Conservation (phyloP, 2,797 vertebrate species). For the Sitta carolinensis region DNA sequence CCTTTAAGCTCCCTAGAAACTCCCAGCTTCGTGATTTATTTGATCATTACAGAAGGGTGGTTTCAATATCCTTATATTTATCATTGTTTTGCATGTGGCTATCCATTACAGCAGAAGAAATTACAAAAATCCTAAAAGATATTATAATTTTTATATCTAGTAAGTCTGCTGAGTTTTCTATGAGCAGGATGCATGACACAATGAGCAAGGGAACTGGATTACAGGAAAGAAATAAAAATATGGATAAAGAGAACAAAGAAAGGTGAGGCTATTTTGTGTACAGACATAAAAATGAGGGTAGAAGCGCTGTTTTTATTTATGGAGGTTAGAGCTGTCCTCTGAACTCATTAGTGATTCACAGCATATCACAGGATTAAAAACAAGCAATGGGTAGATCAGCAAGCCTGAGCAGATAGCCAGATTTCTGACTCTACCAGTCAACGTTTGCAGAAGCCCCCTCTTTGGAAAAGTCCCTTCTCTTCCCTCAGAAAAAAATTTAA, state of each 20-base stretch:
- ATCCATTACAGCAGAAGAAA: background rate
- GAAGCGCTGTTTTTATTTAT: background rate
- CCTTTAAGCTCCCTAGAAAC: background rate
- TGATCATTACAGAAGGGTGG: background rate
- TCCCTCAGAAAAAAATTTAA: background rate
- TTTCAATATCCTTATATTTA: background rate
- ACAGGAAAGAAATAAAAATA: background rate
- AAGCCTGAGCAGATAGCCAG: background rate
- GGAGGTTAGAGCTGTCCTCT: background rate
- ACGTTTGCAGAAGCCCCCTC: background rate
- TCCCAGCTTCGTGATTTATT: background rate
- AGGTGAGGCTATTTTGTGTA: background rate
- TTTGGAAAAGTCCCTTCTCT: background rate
- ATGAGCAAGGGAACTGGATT: background rate
- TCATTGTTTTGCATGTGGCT: background rate
- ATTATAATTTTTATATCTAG: background rate
- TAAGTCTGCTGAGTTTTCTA: constrained; percentile 2
- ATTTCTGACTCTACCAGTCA: background rate
- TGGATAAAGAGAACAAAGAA: background rate
- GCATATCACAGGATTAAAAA: background rate
- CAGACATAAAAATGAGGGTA: background rate
- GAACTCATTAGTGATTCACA: background rate
- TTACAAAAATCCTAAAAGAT: background rate
- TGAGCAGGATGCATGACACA: background rate
- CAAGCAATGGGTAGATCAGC: background rate